These are phyloP conservation scores for Caenorhabditis brenneri DNA, from an alignment of 1,140 invertebrate species.

Conservation along the genomic window DNA sequence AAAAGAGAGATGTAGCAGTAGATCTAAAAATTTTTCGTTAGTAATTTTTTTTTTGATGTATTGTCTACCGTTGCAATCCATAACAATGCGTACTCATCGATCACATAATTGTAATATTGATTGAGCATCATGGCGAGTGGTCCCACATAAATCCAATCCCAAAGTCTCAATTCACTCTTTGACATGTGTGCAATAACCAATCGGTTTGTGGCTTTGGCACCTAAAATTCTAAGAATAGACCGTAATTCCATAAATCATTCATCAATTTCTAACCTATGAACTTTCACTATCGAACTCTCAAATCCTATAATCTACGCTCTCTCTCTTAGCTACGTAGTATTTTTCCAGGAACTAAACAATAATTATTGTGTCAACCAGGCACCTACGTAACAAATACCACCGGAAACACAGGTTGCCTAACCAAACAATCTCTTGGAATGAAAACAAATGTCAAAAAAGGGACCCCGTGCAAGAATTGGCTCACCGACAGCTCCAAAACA, in stretches of 20 bases:
- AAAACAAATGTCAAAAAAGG: neutral
- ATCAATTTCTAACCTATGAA: neutral
- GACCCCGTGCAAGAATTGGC: constrained; percentile 76
- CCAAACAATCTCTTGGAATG: neutral
- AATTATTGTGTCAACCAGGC: constrained; percentile 21
- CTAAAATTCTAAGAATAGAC: neutral
- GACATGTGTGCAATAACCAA: constrained; percentile 97
- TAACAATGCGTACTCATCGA: constrained; percentile 77
- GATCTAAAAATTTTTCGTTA: constrained; percentile 32
- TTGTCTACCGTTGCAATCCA: constrained; percentile 59
- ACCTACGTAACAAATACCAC: constrained; percentile 11
- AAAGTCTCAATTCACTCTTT: constrained; percentile 93
- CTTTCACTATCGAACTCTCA: neutral
- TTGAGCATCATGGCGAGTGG: constrained; percentile 92
- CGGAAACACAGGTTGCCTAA: neutral
- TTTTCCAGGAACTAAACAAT: constrained; percentile 7
- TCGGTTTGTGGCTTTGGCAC: constrained; percentile 89
- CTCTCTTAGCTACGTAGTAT: neutral
- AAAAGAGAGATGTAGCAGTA: constrained; percentile 65
- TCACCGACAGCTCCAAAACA: constrained; percentile 88
- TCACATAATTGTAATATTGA: constrained; percentile 92
- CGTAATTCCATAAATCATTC: neutral
- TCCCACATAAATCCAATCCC: constrained; percentile 88
- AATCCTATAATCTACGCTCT: neutral
- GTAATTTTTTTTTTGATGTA: neutral